Evolutionary conservation across 2,113 vertebrate genomes (phyloP).

Genomic region (Mustelus asterias): DNA sequence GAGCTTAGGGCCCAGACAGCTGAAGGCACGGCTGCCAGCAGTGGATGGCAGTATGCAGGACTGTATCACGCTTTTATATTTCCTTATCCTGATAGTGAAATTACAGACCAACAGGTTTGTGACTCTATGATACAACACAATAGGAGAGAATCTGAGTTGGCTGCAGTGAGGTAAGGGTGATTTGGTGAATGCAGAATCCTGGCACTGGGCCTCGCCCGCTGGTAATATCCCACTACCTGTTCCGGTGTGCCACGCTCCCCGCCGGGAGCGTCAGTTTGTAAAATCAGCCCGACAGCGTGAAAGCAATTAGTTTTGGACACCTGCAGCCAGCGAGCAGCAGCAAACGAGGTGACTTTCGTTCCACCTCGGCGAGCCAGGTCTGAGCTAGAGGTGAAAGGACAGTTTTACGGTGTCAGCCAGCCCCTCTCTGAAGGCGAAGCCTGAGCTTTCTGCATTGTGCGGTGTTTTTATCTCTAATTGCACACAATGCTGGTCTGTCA

Average conservation of each 20-base stretch:
- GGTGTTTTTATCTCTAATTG: neutral
- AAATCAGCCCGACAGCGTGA: neutral
- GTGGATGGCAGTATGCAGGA: neutral
- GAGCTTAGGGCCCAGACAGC: neutral
- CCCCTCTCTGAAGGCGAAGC: neutral
- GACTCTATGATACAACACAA: neutral
- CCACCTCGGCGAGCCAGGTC: neutral
- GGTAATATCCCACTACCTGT: neutral
- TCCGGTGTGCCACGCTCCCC: neutral
- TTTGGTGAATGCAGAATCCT: neutral
- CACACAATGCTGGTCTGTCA: neutral
- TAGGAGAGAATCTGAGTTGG: neutral
- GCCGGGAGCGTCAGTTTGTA: neutral
- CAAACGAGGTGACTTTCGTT: neutral
- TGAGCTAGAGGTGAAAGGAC: neutral
- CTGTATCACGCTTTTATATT: neutral
- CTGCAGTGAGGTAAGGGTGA: neutral
- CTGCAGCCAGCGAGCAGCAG: neutral
- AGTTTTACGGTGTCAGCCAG: neutral
- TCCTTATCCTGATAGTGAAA: neutral
- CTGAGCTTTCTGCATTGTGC: neutral
- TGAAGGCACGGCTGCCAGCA: neutral
- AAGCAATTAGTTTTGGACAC: neutral
- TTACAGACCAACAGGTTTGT: neutral
- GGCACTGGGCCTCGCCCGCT: neutral